Evolutionary conservation across 1,140 invertebrate species (phyloP).

Genomic region (Anastatus disparis): DNA sequence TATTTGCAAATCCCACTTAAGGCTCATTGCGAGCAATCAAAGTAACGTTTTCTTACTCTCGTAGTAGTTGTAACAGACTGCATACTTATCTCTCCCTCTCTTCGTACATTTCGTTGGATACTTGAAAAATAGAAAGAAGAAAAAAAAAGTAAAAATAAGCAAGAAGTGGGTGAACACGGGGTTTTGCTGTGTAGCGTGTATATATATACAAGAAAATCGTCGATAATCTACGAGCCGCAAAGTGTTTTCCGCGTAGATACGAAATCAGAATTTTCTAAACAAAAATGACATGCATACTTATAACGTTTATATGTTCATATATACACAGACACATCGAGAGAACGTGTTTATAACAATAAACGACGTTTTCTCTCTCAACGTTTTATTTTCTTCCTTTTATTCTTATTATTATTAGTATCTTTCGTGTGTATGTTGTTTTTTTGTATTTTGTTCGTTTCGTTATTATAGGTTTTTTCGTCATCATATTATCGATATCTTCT

Average conservation of each 20-base stretch:
- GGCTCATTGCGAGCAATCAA: slow-evolving; percentile 33
- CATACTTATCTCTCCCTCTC: neutral
- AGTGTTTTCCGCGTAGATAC: slow-evolving; percentile 36
- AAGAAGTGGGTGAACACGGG: slow-evolving; percentile 34
- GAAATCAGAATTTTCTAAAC: slow-evolving; percentile 12
- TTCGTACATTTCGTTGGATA: too few relatives aligned
- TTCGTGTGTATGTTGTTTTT: too few relatives aligned
- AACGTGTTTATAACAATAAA: slow-evolving; percentile 10
- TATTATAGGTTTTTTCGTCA: too few relatives aligned
- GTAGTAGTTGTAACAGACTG: neutral
- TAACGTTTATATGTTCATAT: neutral
- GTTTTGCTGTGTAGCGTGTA: too few relatives aligned
- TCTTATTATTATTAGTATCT: neutral
- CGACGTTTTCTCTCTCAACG: neutral
- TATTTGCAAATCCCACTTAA: slow-evolving; percentile 31
- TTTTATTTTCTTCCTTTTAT: neutral
- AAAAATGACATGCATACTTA: slow-evolving; percentile 23
- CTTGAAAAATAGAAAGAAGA: too few relatives aligned
- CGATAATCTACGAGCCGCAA: slow-evolving; percentile 30
- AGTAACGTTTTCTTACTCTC: slow-evolving; percentile 29
- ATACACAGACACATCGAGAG: neutral
- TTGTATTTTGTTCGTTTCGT: too few relatives aligned
- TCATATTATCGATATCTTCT: too few relatives aligned
- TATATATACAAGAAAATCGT: slow-evolving; percentile 39
- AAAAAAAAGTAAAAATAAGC: slow-evolving; percentile 20